Evolutionary conservation across 1,140 invertebrate genomes (phyloP), one percentile per base, ranked within the genome.

Genomic region (Drosophila eugracilis): DNA sequence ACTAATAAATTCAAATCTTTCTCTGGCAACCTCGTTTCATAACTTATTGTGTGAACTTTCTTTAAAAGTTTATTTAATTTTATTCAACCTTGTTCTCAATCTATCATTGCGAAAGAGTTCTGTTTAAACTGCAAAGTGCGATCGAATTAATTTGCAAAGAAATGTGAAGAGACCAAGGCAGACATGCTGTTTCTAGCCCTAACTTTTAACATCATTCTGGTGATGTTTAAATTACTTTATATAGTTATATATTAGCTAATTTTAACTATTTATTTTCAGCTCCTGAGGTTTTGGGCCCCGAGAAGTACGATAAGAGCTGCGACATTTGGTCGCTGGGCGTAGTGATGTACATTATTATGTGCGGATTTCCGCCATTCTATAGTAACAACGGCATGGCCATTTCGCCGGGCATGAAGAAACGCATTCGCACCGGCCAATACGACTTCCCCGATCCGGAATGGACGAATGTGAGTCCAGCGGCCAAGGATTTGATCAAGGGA

Each of bases 361-460:
- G 98, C 93, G 98, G 98, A 4, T 99, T 98, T 92, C 98, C 98
- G 21, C 98, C 98, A 17, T 99, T 99, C 93, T 99, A 99, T 92
- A 98, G 97, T 91, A 98, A 98, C 92, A 97, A 99, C 89, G 98
- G 98, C 0, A 93, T 98, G 26, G 97, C 98, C 5, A 99, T 99
- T 79, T 99, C 98, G 24, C 98, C 99, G 0, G 98, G 99, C n/a
- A 99, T 99, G 99, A 99, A 99, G 92, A 98, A 97, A 92, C 94
- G 98, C 52, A 99, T 99, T 83, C 94, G 97, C 62, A 95, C 97
- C 44, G 98, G 98, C 4, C 97, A 99, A 91, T 99, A 99, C 91
- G 97, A 98, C 81, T 99, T 99, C 91, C 98, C 98, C 0, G 95
- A 96, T 76, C 97, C 98, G 0, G 99, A 99, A 92, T 99, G 98